phyloP scores from a whole-genome alignment of 2,888 invertebrate species.

The Dyspetes luteomarginatus region DNA sequence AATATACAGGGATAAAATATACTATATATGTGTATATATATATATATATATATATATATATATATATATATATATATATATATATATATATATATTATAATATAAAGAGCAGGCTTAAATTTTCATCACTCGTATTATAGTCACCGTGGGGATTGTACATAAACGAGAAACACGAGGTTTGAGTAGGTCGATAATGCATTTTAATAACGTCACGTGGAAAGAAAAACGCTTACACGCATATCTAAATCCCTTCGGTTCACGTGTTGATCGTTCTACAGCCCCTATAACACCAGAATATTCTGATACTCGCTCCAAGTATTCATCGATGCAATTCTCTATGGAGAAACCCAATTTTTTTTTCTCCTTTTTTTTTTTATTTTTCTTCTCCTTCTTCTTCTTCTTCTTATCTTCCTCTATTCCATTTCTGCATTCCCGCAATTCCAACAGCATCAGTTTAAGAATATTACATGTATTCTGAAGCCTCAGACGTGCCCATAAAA shows the following conservation, averaged over 20 bases:
- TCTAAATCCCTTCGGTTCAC: conserved; percentile 65
- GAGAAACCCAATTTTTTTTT: neutral
- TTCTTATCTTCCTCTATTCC: neutral
- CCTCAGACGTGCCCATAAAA: conserved; percentile 37
- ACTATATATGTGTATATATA: too few relatives aligned
- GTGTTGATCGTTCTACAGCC: conserved; percentile 79
- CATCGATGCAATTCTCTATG: neutral
- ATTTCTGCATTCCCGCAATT: neutral
- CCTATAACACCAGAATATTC: conserved; percentile 66
- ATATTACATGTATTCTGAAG: neutral
- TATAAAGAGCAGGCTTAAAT: conserved; percentile 16
- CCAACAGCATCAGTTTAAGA: neutral
- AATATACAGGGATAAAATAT: too few relatives aligned
- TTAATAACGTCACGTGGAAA: conserved; percentile 15
- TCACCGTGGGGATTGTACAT: conserved; percentile 6
- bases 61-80: too few relatives aligned
- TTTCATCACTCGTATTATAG: conserved; percentile 42
- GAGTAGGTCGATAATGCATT: neutral
- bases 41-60: too few relatives aligned
- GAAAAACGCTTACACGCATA: conserved; percentile 59
- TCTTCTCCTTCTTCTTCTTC: neutral
- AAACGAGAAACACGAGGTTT: neutral
- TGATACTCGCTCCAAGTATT: neutral
- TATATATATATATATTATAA: too few relatives aligned
- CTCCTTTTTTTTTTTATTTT: too few relatives aligned